Percentiles rank a stretch among this genome's conserved stretches.
Evolutionary conservation across 2,797 vertebrate genomes (phyloP).

Genomic region (Thripadectes ignobilis): DNA sequence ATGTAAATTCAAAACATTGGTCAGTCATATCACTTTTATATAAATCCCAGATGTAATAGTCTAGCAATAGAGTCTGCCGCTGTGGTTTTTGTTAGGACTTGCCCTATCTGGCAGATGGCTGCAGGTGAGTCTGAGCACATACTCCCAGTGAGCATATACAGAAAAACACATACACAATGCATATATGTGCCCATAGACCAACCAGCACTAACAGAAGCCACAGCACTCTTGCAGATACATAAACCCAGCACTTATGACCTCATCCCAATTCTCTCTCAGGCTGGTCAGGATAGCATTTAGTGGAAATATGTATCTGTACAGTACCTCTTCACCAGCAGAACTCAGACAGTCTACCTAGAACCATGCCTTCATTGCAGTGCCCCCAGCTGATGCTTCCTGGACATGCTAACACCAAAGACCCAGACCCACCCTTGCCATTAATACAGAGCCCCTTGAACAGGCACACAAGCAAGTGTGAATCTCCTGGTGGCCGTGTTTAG

Average conservation of each 20-base stretch:
- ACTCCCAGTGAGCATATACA: background rate
- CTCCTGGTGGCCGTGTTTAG: background rate
- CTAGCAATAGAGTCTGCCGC: background rate
- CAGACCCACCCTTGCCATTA: rapidly evolving
- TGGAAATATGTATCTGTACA: background rate
- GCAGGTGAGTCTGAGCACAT: background rate
- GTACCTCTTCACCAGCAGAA: background rate
- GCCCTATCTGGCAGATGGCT: background rate
- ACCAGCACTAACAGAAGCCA: background rate
- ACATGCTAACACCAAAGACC: background rate
- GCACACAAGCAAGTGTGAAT: rapidly evolving
- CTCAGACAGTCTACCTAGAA: background rate
- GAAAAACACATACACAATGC: rapidly evolving
- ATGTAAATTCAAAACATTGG: background rate
- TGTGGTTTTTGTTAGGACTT: background rate
- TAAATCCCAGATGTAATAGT: background rate
- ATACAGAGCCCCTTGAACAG: background rate
- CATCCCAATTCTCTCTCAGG: background rate
- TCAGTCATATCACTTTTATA: background rate
- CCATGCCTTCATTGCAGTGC: background rate
- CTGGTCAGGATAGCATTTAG: background rate
- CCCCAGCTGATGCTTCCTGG: background rate
- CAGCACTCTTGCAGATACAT: background rate
- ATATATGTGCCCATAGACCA: background rate
- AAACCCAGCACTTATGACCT: background rate